These are phyloP conservation scores for Holothuria glaberrima DNA, from an alignment of 35 echinoderm and acorn worm species.

Conservation along the genomic window DNA sequence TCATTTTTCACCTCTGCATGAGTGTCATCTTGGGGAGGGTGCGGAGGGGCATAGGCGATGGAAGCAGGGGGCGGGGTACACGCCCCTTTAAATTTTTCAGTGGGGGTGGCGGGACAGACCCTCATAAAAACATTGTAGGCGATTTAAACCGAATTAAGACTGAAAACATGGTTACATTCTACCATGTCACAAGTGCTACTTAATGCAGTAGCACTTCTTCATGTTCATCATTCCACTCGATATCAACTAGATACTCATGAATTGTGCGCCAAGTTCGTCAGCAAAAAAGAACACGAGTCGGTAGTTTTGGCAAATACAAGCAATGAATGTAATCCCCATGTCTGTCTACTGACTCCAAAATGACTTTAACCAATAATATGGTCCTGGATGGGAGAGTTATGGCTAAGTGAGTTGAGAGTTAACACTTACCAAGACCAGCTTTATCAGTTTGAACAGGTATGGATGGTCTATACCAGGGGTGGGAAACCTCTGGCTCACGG, in stretches of 20 bases:
- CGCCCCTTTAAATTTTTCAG: no score
- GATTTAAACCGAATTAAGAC: no score
- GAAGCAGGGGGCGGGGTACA: no score
- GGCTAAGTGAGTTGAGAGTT: not conserved
- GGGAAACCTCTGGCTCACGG: no score
- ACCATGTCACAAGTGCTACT: not conserved
- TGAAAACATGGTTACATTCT: not conserved
- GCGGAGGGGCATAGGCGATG: no score
- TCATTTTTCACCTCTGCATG: no score
- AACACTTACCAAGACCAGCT: not conserved
- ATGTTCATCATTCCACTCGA: not conserved
- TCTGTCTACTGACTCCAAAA: conserved; percentile 1
- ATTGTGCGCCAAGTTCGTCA: not conserved
- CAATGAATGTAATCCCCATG: not conserved
- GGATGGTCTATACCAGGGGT: not conserved
- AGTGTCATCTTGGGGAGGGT: no score
- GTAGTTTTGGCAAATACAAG: not conserved
- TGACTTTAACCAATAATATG: not conserved
- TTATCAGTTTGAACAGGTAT: not conserved
- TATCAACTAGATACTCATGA: not conserved
- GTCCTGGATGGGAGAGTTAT: not conserved
- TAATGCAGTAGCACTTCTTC: conserved; percentile 14
- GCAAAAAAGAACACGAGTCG: not conserved
- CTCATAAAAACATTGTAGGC: no score
- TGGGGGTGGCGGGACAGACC: no score